Evolutionary conservation across 2,113 vertebrate species (phyloP).

Genomic region (Prochilodus magdalenae): DNA sequence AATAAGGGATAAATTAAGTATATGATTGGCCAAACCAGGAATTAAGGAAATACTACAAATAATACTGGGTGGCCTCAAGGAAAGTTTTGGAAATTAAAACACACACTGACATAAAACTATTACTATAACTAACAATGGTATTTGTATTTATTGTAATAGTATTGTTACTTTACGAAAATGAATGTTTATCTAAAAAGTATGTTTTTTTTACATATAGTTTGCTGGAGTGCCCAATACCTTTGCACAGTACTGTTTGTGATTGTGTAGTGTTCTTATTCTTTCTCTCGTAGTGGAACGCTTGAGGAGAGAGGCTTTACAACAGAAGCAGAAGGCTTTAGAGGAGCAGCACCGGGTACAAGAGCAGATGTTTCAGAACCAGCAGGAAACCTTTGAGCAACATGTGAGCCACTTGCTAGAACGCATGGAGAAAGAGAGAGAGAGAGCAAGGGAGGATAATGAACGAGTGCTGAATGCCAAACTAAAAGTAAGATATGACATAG

Average conservation of each 20-base stretch:
- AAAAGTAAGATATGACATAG: constrained; percentile 26
- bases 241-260: not conserved
- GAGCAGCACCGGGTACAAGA: constrained; percentile 31
- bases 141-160: too few relatives aligned
- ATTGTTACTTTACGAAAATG: too few relatives aligned
- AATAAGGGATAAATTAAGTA: too few relatives aligned
- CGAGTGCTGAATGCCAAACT: constrained; percentile 49
- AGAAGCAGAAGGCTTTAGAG: constrained; percentile 18
- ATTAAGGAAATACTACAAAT: too few relatives aligned
- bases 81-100: too few relatives aligned
- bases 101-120: too few relatives aligned
- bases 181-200: too few relatives aligned
- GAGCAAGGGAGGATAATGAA: constrained; percentile 33
- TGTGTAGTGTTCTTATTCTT: not conserved
- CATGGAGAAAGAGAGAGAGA: constrained; percentile 37
- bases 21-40: too few relatives aligned
- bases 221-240: too few relatives aligned
- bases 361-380: constrained; percentile 13
- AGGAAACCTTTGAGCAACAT: constrained; percentile 37
- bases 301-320: constrained; percentile 25
- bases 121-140: too few relatives aligned
- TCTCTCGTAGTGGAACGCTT: constrained; percentile 36
- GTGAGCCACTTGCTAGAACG: constrained; percentile 20
- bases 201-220: too few relatives aligned
- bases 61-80: too few relatives aligned